Conservation (phyloP, 2,888 invertebrate species). For the Drosophila planitibia region DNA sequence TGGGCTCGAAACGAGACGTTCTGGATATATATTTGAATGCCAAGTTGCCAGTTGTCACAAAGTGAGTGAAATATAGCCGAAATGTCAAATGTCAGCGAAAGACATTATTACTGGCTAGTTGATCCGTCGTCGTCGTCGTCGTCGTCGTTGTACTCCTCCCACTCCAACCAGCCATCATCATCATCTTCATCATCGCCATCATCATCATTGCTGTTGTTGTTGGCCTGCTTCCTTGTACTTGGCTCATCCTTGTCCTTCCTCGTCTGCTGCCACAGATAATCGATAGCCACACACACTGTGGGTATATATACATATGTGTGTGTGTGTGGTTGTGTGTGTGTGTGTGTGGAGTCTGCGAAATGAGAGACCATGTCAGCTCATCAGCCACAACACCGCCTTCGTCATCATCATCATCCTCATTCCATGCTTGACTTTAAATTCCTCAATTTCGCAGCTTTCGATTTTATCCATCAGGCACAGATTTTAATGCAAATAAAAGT, state of each 20-base stretch:
- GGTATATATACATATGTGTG: background rate
- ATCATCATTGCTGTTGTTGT: slow-evolving; percentile 2
- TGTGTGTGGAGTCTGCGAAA: slow-evolving; percentile 9
- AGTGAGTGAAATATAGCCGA: slow-evolving; percentile 82
- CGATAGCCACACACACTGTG: slow-evolving; percentile 63
- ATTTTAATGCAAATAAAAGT: background rate
- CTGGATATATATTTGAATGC: slow-evolving; percentile 77
- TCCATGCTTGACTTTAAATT: slow-evolving; percentile 18
- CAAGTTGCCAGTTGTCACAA: slow-evolving; percentile 80
- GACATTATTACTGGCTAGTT: slow-evolving; percentile 80
- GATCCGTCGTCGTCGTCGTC: slow-evolving; percentile 59
- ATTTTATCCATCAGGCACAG: background rate
- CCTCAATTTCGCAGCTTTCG: slow-evolving; percentile 2
- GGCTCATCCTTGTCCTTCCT: slow-evolving; percentile 10
- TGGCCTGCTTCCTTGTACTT: slow-evolving; percentile 13
- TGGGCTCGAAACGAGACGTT: slow-evolving; percentile 20
- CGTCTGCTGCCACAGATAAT: slow-evolving; percentile 68
- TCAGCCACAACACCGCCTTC: slow-evolving; percentile 28
- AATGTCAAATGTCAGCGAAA: slow-evolving; percentile 82
- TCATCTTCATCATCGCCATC: background rate
- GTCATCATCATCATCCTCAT: background rate
- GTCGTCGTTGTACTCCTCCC: slow-evolving; percentile 19
- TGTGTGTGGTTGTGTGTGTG: background rate
- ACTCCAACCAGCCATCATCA: background rate
- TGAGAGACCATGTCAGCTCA: slow-evolving; percentile 38